These are phyloP conservation scores for Microctenopoma steveboyesi DNA, from an alignment of 2,797 vertebrate species.

Conservation along the genomic window DNA sequence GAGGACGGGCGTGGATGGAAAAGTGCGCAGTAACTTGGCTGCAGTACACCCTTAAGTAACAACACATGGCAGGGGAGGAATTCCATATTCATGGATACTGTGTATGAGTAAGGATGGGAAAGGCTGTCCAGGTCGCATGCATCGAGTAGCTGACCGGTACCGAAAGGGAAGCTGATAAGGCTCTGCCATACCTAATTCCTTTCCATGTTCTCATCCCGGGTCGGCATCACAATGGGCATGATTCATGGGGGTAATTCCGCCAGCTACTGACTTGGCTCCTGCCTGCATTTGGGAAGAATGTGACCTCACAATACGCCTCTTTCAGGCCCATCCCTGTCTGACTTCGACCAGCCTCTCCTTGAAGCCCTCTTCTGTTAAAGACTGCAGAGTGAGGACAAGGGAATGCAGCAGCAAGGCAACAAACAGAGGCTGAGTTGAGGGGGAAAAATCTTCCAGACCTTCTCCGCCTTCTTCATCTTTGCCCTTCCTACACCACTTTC, in stretches of 20 bases:
- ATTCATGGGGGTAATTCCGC: constrained; percentile 95
- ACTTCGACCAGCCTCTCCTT: constrained; percentile 74
- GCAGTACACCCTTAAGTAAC: constrained; percentile 86
- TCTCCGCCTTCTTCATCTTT: constrained; percentile 54
- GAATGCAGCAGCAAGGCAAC: constrained; percentile 63
- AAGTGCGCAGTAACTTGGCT: constrained; percentile 87
- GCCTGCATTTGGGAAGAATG: constrained; percentile 85
- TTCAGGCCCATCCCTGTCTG: constrained; percentile 85
- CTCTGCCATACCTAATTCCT: constrained; percentile 87
- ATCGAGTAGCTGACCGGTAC: constrained; percentile 77
- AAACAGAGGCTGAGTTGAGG: constrained; percentile 54
- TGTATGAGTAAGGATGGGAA: constrained; percentile 63
- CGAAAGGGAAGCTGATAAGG: constrained; percentile 84
- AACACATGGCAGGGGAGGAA: constrained; percentile 88
- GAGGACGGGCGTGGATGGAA: constrained; percentile 95
- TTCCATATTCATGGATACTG: constrained; percentile 75
- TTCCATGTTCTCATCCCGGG: constrained; percentile 89
- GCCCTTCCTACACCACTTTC: constrained; percentile 43
- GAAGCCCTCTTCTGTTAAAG: constrained; percentile 81
- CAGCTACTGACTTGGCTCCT: constrained; percentile 91
- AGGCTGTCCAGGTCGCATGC: constrained; percentile 56
- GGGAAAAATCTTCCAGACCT: constrained; percentile 49
- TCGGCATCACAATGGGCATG: constrained; percentile 91
- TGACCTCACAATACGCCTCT: constrained; percentile 88
- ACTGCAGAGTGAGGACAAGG: constrained; percentile 71